Evolutionary conservation across 1,140 invertebrate genomes (phyloP).

Genomic region (Glomeris maerens): DNA sequence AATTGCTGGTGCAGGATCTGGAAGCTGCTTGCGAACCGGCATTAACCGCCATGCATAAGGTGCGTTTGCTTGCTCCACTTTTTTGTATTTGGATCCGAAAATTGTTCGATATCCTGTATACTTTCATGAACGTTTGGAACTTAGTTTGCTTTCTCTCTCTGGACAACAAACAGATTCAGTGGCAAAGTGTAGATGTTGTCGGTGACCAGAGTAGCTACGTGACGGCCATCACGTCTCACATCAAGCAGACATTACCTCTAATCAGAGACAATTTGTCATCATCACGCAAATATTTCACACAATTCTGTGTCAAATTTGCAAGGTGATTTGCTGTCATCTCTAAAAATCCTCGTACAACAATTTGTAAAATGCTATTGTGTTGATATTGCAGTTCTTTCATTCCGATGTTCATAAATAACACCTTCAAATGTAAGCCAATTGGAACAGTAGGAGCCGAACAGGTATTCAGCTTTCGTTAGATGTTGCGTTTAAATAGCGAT

Average conservation of each 20-base stretch:
- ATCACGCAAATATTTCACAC: slow-evolving; percentile 94
- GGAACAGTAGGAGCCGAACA: slow-evolving; percentile 91
- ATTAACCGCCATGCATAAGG: slow-evolving; percentile 76
- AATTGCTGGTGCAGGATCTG: slow-evolving; percentile 85
- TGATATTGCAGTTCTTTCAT: slow-evolving; percentile 61
- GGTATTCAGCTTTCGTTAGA: slow-evolving; percentile 24
- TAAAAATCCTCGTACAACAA: slow-evolving; percentile 1
- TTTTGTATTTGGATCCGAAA: slow-evolving; percentile 10
- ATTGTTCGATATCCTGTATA: background rate
- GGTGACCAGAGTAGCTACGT: slow-evolving; percentile 96
- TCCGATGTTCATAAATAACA: slow-evolving; percentile 79
- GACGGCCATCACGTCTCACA: slow-evolving; percentile 69
- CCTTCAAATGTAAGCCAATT: slow-evolving; percentile 89
- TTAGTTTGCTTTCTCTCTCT: slow-evolving; percentile 18
- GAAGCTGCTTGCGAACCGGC: slow-evolving; percentile 88
- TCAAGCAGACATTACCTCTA: slow-evolving; percentile 74
- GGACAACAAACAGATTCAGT: slow-evolving; percentile 61
- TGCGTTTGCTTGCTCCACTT: background rate
- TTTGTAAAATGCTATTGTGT: slow-evolving; percentile 6
- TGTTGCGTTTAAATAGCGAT: background rate
- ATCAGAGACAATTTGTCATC: slow-evolving; percentile 84
- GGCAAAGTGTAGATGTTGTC: slow-evolving; percentile 81
- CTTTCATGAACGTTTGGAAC: background rate
- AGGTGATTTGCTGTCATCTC: slow-evolving; percentile 41
- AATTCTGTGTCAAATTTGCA: slow-evolving; percentile 92